Conservation (phyloP, 2,888 invertebrate species). For the Geotrupes spiniger region DNA sequence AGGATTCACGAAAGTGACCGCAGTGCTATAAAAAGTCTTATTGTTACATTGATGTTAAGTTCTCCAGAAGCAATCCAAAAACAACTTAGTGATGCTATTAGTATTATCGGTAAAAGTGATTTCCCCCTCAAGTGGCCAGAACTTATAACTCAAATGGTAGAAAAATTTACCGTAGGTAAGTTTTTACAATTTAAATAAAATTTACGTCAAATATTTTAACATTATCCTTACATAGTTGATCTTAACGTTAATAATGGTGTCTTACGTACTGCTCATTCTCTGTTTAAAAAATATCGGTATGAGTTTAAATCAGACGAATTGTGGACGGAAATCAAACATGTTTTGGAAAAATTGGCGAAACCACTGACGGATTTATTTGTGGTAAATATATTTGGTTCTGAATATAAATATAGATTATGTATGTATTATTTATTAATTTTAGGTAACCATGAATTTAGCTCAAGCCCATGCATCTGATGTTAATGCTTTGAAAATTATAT, state of each 20-base stretch:
- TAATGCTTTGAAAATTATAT: conserved; percentile 80
- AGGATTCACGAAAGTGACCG: conserved; percentile 80
- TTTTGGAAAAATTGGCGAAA: conserved; percentile 88
- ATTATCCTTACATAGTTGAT: conserved; percentile 61
- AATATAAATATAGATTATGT: conserved; percentile 4
- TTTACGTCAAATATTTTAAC: conserved; percentile 4
- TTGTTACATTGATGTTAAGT: conserved; percentile 89
- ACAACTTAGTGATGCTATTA: conserved; percentile 93
- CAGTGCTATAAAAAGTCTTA: conserved; percentile 74
- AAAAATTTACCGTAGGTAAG: conserved; percentile 77
- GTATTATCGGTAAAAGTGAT: conserved; percentile 94
- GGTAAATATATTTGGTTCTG: conserved; percentile 54
- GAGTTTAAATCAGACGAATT: conserved; percentile 93
- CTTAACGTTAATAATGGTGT: conserved; percentile 94
- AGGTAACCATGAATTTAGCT: conserved; percentile 83
- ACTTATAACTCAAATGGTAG: conserved; percentile 89
- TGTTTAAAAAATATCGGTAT: conserved; percentile 93
- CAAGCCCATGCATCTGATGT: conserved; percentile 75
- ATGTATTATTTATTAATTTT: conserved; percentile 32
- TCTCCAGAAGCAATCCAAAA: conserved; percentile 88
- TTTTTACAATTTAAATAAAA: conserved; percentile 12
- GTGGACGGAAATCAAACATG: conserved; percentile 97
- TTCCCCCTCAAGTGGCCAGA: conserved; percentile 97
- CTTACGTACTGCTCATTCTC: conserved; percentile 90
- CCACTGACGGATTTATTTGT: conserved; percentile 89